Base-by-base conservation (phyloP, 2,797 vertebrate genomes). In the Zenarchopterus dispar region DNA sequence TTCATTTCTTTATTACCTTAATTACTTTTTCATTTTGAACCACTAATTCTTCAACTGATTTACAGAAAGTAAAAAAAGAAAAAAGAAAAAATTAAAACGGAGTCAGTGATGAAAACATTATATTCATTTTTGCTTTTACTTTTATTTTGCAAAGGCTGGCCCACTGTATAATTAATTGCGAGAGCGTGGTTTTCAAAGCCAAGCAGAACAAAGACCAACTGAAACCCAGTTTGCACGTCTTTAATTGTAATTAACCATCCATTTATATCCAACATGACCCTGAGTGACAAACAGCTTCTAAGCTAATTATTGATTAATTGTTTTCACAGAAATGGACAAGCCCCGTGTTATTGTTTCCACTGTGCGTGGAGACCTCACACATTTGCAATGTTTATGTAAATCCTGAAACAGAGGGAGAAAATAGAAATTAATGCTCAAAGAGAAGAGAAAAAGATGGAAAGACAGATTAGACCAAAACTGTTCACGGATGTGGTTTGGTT, bases 141-240 rank as follows among this genome's bases (percentile, higher is more conserved):
- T 2, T 11, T 33, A 41, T 61, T 28, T 55, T 65, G 39, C 52
- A 61, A 54, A 66, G 28, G 48, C 50, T 51, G 61, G 56, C 41
- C 51, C 9, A 43, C 17, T 53, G 21, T 56, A 21, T 66, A 76
- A 77, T 74, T 78, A 81, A 52, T 48, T 19, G 21, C 2, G 9
- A 23, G 18, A 58, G 54, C 19, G 23, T 42, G 24, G 31, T 58
- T 76, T 62, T 53, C 51, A 75, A 44, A 41, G 56, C 70, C 47
- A 23, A 70, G 54, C 42, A 28, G 53, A 70, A 62, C 68, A 84
- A 67, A 78, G 62, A 24, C 46, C 24, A 52, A 52, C 6, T 65
- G 24, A 26, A 57, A 70, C 50, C 19, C 43, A 67, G 59, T 67
- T 52, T 64, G 33, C n/a, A 57, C 9, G 28, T 56, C 39, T 55